Percentiles rank a stretch among this genome's conserved stretches.
phyloP scores from a whole-genome alignment of 2,888 invertebrate species.

The Eristalis pertinax region DNA sequence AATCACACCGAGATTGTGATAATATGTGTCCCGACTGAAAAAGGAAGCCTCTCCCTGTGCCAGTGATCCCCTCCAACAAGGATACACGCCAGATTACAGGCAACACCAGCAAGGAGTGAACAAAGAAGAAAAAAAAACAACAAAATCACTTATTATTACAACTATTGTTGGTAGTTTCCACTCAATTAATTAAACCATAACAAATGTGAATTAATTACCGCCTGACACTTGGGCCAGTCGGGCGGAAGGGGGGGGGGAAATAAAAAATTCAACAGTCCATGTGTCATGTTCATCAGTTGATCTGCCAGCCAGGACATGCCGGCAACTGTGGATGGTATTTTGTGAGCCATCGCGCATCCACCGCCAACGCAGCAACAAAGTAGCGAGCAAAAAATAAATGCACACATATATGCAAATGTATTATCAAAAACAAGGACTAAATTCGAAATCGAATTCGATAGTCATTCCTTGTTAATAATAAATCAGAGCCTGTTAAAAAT shows the following conservation, averaged over 20 bases:
- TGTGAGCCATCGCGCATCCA: conserved; percentile 15
- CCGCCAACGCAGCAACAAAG: neutral
- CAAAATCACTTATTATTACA: conserved; percentile 42
- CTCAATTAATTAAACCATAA: conserved; percentile 71
- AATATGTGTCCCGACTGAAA: conserved; percentile 19
- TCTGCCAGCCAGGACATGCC: conserved; percentile 11
- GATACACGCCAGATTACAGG: conserved; percentile 6
- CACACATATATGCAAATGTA: neutral
- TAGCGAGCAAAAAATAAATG: neutral
- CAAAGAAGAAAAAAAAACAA: conserved; percentile 5
- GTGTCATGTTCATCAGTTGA: conserved; percentile 53
- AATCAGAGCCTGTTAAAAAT: conserved; percentile 41
- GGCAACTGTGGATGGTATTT: conserved; percentile 27
- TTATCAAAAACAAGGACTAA: neutral
- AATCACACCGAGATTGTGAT: conserved; percentile 16
- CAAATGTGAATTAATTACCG: conserved; percentile 63
- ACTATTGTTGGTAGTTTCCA: conserved; percentile 60
- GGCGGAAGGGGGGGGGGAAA: neutral
- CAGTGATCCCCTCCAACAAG: neutral
- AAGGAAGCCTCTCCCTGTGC: neutral
- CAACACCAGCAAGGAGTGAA: conserved; percentile 4
- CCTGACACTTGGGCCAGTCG: conserved; percentile 26
- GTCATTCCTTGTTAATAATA: conserved; percentile 52
- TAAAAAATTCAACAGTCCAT: conserved; percentile 47
- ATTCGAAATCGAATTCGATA: conserved; percentile 7